Evolutionary conservation across 2,888 invertebrate genomes (phyloP).

Genomic region (Ceratothoa steindachneri): DNA sequence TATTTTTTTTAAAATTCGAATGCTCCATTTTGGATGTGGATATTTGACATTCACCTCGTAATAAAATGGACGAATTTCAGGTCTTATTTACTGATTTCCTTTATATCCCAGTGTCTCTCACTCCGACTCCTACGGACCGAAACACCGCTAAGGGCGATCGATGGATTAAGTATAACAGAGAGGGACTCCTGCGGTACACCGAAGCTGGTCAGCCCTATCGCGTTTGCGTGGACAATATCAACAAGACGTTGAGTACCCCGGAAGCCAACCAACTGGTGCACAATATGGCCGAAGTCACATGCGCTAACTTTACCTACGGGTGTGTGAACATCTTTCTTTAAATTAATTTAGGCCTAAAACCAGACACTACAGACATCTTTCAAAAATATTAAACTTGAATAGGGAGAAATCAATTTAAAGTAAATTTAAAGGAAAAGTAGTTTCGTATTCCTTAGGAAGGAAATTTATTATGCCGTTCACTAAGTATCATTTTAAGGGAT

Average conservation of each 20-base stretch:
- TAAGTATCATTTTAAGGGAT: no score
- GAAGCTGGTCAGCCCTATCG: constrained; percentile 37
- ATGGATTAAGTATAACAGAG: constrained; percentile 41
- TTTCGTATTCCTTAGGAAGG: no score
- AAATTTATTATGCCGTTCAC: no score
- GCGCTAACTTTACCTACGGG: constrained; percentile 40
- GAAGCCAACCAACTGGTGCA: constrained; percentile 42
- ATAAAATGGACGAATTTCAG: no score
- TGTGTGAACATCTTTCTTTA: constrained; percentile 4
- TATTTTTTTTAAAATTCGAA: no score
- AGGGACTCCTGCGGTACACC: constrained; percentile 43
- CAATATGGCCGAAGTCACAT: constrained; percentile 45
- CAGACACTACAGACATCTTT: no score
- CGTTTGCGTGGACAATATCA: constrained; percentile 43
- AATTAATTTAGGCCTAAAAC: no score
- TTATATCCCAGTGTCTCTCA: constrained; percentile 36
- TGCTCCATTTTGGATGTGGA: no score
- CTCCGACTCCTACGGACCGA: constrained; percentile 38
- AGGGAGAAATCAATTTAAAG: background rate
- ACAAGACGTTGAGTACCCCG: constrained; percentile 43
- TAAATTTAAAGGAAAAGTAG: no score
- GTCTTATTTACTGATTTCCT: no score
- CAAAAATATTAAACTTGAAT: background rate
- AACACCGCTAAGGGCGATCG: constrained; percentile 35
- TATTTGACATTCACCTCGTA: no score